phyloP scores from a whole-genome alignment of 2,113 vertebrate genomes.

The Salvelinus alpinus region DNA sequence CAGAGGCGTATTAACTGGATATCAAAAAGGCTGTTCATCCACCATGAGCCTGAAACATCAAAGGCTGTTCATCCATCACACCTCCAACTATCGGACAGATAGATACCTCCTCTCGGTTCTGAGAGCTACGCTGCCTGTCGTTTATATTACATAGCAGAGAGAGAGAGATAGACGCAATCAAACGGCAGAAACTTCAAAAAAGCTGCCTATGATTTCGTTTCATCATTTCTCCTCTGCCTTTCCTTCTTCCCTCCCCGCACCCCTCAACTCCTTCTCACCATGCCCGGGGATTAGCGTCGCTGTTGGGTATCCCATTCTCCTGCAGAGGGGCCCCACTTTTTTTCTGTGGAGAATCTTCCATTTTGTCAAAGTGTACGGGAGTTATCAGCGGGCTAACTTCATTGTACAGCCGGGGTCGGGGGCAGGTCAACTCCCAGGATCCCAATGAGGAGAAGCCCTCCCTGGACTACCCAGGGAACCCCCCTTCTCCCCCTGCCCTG shows the following conservation, averaged over 20 bases:
- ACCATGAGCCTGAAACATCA: conserved; percentile 54
- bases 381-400: conserved; percentile 27
- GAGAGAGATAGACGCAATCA: neutral
- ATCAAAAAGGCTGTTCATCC: conserved; percentile 22
- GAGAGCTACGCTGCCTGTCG: neutral
- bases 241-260: neutral
- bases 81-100: conserved; percentile 6
- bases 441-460: neutral
- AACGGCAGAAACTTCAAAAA: conserved; percentile 6
- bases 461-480: neutral
- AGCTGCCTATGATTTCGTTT: neutral
- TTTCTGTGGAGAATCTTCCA: conserved; percentile 19
- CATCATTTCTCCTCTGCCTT: neutral
- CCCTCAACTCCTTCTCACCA: neutral
- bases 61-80: conserved; percentile 57
- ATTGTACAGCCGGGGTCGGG: conserved; percentile 11
- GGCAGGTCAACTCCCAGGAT: conserved; percentile 14
- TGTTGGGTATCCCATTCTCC: conserved; percentile 15
- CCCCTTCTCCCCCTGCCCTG: neutral
- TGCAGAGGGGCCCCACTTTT: conserved; percentile 14
- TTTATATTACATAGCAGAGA: conserved; percentile 6
- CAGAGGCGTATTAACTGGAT: conserved; percentile 39
- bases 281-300: conserved; percentile 1
- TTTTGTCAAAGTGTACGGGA: conserved; percentile 25
- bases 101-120: neutral